phyloP scores from a whole-genome alignment of 1,140 invertebrate genomes.

The Microplitis demolitor region DNA sequence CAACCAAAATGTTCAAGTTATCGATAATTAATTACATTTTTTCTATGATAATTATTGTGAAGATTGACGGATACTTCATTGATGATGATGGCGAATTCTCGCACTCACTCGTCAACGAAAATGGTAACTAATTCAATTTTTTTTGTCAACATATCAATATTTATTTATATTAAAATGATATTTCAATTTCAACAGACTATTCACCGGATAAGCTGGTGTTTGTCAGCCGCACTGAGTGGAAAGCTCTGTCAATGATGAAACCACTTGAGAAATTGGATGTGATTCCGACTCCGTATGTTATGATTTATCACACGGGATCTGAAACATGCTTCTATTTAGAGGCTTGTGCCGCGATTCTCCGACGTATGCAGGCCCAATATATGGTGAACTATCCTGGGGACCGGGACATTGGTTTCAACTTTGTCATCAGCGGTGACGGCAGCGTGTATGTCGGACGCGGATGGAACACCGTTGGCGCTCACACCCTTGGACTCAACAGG shows the following conservation, averaged over 20 bases:
- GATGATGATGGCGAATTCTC: too few species aligned
- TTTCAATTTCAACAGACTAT: too few species aligned
- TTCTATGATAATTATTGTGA: too few species aligned
- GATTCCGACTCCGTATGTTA: slow-evolving; percentile 73
- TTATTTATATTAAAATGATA: too few species aligned
- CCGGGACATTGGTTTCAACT: slow-evolving; percentile 74
- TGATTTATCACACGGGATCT: slow-evolving; percentile 75
- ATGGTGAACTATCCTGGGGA: slow-evolving; percentile 70
- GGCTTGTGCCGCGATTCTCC: slow-evolving; percentile 61
- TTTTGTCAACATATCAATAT: too few species aligned
- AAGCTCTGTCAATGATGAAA: slow-evolving; percentile 61
- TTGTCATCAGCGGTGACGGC: slow-evolving; percentile 80
- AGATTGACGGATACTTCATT: too few species aligned
- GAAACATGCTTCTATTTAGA: slow-evolving; percentile 62
- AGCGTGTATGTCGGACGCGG: slow-evolving; percentile 76
- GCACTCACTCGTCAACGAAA: too few species aligned
- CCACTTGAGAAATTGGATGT: slow-evolving; percentile 52
- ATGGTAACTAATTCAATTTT: too few species aligned
- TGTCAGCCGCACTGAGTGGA: slow-evolving; percentile 66
- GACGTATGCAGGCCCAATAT: slow-evolving; percentile 73
- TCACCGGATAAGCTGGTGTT: slow-evolving; percentile 46
- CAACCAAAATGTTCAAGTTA: too few species aligned
- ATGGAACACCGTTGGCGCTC: slow-evolving; percentile 74
- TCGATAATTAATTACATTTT: too few species aligned
- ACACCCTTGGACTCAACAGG: slow-evolving; percentile 72